phyloP scores from a whole-genome alignment of 2,888 invertebrate genomes.

The Pachymerium ferrugineum region DNA sequence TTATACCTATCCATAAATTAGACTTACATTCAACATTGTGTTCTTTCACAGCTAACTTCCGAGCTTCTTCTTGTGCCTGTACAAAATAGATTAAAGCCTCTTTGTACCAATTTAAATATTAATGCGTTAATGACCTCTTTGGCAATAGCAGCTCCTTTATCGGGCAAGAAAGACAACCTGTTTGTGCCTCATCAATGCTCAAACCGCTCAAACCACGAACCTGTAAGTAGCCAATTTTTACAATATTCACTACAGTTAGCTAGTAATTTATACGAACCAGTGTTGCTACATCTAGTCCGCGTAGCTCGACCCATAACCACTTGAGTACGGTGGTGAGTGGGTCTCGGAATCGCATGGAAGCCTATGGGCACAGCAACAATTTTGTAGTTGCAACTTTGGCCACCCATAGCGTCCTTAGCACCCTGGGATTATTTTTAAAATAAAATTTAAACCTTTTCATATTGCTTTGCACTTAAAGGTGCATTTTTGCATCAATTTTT shows the following conservation, averaged over 20 bases:
- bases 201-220: slow-evolving; percentile 84
- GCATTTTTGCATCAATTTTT: too few relatives aligned
- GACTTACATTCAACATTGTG: slow-evolving; percentile 93
- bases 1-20: slow-evolving; percentile 80
- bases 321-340: too few relatives aligned
- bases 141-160: slow-evolving; percentile 48
- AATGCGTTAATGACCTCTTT: slow-evolving; percentile 53
- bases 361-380: too few relatives aligned
- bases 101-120: background rate
- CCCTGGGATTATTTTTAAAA: too few relatives aligned
- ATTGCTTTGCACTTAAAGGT: too few relatives aligned
- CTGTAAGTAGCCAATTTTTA: slow-evolving; percentile 50
- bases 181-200: slow-evolving; percentile 90
- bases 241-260: background rate
- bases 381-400: too few relatives aligned
- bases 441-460: too few relatives aligned
- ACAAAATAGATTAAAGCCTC: background rate
- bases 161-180: slow-evolving; percentile 76
- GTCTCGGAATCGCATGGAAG: too few relatives aligned
- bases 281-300: slow-evolving; percentile 69
- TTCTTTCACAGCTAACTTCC: slow-evolving; percentile 69
- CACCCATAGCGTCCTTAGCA: too few relatives aligned
- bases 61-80: slow-evolving; percentile 69
- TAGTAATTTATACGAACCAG: slow-evolving; percentile 43
- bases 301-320: too few relatives aligned